These are phyloP conservation scores for Drosophila maculinotata DNA, from an alignment of 2,888 invertebrate species.

Conservation along the genomic window DNA sequence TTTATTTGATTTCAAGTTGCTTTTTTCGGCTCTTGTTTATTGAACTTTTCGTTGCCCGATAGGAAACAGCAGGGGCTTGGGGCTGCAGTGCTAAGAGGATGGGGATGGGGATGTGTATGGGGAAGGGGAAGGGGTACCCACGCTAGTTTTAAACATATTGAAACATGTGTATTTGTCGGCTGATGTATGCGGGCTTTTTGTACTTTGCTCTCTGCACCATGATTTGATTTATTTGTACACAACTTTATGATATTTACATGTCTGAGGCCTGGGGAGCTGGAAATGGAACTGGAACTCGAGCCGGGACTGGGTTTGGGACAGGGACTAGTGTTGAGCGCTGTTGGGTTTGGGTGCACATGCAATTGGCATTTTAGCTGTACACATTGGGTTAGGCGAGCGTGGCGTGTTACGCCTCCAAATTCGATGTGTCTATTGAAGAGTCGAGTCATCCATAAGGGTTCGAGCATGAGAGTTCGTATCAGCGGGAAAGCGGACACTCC, in stretches of 20 bases:
- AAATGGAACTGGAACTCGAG: background rate
- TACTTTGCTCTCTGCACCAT: constrained; percentile 48
- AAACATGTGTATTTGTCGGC: constrained; percentile 68
- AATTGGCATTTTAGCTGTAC: constrained; percentile 49
- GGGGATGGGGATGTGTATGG: constrained; percentile 1
- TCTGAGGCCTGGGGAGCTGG: constrained; percentile 29
- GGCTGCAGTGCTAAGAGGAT: too few relatives aligned
- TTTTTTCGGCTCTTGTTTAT: constrained; percentile 61
- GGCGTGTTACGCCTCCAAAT: too few relatives aligned
- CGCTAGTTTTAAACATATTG: constrained; percentile 55
- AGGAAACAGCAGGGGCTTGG: constrained; percentile 36
- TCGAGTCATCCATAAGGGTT: constrained; percentile 26
- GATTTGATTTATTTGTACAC: constrained; percentile 77
- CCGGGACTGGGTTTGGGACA: constrained; percentile 3
- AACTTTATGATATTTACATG: constrained; percentile 74
- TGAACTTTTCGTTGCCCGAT: constrained; percentile 61
- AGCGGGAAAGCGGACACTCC: background rate
- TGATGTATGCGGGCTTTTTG: constrained; percentile 71
- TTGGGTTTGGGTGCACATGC: constrained; percentile 26
- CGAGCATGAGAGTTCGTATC: background rate
- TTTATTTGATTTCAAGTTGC: constrained; percentile 61
- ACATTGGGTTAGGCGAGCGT: constrained; percentile 32
- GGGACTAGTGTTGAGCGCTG: constrained; percentile 18
- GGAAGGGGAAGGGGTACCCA: background rate
- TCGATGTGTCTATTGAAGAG: constrained; percentile 22